A percentile compares a stretch with the other conserved stretches of the same genome.
These are phyloP conservation scores for Drosophila dunni DNA, from an alignment of 1,140 invertebrate species.

Conservation along the genomic window DNA sequence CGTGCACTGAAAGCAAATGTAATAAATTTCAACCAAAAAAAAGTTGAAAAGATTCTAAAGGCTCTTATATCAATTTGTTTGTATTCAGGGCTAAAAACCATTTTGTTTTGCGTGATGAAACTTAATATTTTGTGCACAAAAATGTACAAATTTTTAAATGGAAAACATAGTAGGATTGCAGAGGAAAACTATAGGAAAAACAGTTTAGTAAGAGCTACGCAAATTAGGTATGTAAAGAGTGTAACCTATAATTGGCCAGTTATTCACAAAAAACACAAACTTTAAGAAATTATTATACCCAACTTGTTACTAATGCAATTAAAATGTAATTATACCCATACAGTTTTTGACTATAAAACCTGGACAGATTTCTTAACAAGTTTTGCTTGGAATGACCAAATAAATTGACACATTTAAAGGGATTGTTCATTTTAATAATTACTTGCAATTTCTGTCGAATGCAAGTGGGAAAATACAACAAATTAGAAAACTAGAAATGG, in stretches of 20 bases:
- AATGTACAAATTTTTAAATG: not conserved
- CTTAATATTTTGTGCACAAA: not conserved
- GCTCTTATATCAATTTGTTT: slow-evolving; percentile 21
- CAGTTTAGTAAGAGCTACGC: no score
- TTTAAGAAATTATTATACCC: not conserved
- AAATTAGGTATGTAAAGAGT: no score
- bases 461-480: slow-evolving; percentile 9
- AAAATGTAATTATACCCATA: not conserved
- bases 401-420: not conserved
- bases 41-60: not conserved
- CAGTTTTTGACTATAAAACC: not conserved
- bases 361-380: not conserved
- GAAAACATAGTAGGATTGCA: no score
- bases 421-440: not conserved
- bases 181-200: no score
- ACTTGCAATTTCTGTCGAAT: slow-evolving; percentile 19
- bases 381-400: not conserved
- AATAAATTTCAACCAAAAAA: slow-evolving; percentile 16
- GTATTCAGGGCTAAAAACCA: not conserved
- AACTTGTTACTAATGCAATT: not conserved
- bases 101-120: not conserved
- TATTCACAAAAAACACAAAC: no score
- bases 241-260: no score
- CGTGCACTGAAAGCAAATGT: slow-evolving; percentile 47
- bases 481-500: slow-evolving; percentile 19